Evolutionary conservation across 2,797 vertebrate genomes (phyloP).

Genomic region (Mycteria americana): DNA sequence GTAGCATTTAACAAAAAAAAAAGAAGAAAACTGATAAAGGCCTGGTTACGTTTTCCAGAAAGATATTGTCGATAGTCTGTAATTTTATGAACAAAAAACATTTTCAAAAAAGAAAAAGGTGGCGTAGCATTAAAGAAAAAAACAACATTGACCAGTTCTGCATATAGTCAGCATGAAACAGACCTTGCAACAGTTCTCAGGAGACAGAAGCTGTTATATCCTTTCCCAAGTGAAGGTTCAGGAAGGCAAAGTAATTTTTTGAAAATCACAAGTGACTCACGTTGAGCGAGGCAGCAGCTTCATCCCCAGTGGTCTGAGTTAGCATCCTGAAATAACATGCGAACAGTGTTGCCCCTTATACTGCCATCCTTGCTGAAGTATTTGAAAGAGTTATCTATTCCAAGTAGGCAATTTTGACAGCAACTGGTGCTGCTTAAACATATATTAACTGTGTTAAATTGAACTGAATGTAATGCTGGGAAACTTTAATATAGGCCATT

Average conservation of each 20-base stretch:
- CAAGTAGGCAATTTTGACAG: slow-evolving; percentile 7
- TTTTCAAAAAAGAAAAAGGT: background rate
- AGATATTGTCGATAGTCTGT: background rate
- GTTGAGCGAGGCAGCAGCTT: background rate
- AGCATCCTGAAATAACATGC: background rate
- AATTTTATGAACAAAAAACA: background rate
- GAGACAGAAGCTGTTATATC: background rate
- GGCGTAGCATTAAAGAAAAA: background rate
- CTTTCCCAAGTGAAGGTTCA: background rate
- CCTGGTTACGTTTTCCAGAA: background rate
- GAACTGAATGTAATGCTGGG: background rate
- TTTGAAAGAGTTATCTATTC: background rate
- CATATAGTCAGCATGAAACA: background rate
- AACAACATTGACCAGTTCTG: background rate
- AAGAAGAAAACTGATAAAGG: background rate
- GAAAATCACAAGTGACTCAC: background rate
- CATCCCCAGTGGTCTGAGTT: background rate
- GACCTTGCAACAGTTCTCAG: background rate
- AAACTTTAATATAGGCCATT: slow-evolving; percentile 49
- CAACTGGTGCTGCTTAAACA: background rate
- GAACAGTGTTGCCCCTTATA: background rate
- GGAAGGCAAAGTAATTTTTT: background rate
- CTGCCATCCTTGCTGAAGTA: background rate
- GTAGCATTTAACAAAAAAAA: background rate
- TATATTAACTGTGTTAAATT: slow-evolving; percentile 28